A percentile compares a stretch with the other conserved stretches of the same genome.
These are phyloP conservation scores for Pegoplata infirma DNA, from an alignment of 2,888 invertebrate species.

Conservation along the genomic window DNA sequence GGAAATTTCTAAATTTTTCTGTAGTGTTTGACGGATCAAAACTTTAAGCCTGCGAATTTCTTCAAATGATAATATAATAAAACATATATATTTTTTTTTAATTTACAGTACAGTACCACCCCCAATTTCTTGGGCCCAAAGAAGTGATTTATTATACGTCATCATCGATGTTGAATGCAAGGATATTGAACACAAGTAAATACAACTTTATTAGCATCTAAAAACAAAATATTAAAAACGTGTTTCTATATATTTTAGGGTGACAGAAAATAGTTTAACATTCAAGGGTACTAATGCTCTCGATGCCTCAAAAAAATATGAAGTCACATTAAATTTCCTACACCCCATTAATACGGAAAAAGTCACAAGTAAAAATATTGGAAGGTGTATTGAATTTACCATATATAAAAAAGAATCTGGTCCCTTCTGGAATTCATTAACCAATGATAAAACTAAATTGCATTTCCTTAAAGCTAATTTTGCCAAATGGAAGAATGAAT, in stretches of 20 bases:
- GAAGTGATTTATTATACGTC: conserved; percentile 88
- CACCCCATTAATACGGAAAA: conserved; percentile 90
- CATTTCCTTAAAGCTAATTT: conserved; percentile 99
- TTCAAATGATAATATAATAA: no score
- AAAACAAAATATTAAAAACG: no score
- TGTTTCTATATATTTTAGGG: conserved; percentile 76
- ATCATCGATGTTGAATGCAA: conserved; percentile 95
- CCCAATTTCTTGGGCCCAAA: conserved; percentile 96
- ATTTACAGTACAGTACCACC: conserved; percentile 81
- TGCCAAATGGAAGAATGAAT: conserved; percentile 98
- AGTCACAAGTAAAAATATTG: conserved; percentile 85
- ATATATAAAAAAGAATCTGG: conserved; percentile 85
- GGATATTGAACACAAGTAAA: conserved; percentile 88
- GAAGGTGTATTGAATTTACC: conserved; percentile 86
- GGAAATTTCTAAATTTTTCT: no score
- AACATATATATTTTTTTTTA: not conserved
- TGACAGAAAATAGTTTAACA: conserved; percentile 85
- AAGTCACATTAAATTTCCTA: conserved; percentile 91
- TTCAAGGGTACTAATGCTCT: conserved; percentile 91
- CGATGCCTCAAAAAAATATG: conserved; percentile 90
- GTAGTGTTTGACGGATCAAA: no score
- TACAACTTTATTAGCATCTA: conserved; percentile 67
- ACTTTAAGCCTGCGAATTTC: no score
- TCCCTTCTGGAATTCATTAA: conserved; percentile 92
- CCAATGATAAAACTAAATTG: conserved; percentile 91